These are phyloP conservation scores for Chymomyza fuscimana DNA, from an alignment of 2,888 invertebrate species.

Conservation along the genomic window DNA sequence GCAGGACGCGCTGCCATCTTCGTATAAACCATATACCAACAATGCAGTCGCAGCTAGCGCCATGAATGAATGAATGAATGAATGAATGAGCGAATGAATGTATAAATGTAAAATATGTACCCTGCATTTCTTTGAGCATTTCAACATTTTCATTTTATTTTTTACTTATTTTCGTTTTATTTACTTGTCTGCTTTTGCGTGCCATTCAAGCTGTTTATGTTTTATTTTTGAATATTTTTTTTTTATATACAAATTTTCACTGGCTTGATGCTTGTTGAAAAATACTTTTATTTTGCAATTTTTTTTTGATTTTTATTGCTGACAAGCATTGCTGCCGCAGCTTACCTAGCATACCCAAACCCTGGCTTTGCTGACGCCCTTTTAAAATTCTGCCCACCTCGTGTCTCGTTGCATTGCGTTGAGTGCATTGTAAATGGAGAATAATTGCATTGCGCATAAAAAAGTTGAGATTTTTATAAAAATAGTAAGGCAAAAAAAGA, in stretches of 20 bases:
- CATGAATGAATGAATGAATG: slow-evolving; percentile 47
- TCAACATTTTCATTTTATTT: slow-evolving; percentile 54
- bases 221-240: slow-evolving; percentile 17
- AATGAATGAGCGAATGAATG: not conserved
- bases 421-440: slow-evolving; percentile 72
- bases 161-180: slow-evolving; percentile 50
- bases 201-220: slow-evolving; percentile 32
- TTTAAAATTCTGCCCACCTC: slow-evolving; percentile 15
- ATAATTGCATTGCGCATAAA: slow-evolving; percentile 68
- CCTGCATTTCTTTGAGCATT: slow-evolving; percentile 71
- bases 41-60: not conserved
- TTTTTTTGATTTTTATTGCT: slow-evolving; percentile 18
- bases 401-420: slow-evolving; percentile 45
- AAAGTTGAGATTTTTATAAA: slow-evolving; percentile 52
- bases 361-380: slow-evolving; percentile 17
- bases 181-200: slow-evolving; percentile 51
- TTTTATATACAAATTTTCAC: slow-evolving; percentile 11
- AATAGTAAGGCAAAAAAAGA: slow-evolving; percentile 27
- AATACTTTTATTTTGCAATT: slow-evolving; percentile 1
- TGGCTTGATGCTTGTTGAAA: slow-evolving; percentile 7
- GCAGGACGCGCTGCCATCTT: slow-evolving; percentile 1
- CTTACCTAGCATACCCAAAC: not conserved
- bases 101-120: slow-evolving; percentile 69
- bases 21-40: not conserved
- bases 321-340: slow-evolving; percentile 3